These are phyloP conservation scores for Eumerus sabulonum DNA, from an alignment of 2,888 invertebrate species.

Conservation along the genomic window DNA sequence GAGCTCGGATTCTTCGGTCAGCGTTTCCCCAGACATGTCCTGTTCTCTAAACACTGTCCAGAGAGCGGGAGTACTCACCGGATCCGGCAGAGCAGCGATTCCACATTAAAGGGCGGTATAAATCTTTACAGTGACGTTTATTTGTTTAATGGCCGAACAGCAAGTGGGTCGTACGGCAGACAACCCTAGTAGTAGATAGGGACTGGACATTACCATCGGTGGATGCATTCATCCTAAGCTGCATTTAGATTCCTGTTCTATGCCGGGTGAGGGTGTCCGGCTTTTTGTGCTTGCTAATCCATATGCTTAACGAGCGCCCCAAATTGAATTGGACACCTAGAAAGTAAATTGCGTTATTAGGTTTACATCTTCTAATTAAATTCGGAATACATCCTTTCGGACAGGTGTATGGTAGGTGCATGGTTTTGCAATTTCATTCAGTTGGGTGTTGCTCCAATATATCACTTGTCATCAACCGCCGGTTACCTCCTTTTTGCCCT, in stretches of 20 bases:
- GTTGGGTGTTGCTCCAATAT: too few species aligned
- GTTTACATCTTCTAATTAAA: constrained; percentile 18
- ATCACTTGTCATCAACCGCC: too few species aligned
- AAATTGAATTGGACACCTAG: constrained; percentile 20
- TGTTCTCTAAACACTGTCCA: constrained; percentile 21
- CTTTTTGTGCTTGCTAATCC: neutral
- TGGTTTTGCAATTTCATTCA: too few species aligned
- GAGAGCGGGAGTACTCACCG: constrained; percentile 5
- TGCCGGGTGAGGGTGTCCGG: too few species aligned
- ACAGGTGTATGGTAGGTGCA: too few species aligned
- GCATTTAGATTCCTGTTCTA: too few species aligned
- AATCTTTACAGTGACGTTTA: constrained; percentile 33
- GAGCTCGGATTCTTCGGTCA: neutral
- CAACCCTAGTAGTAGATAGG: too few species aligned
- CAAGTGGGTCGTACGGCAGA: neutral
- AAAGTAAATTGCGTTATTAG: constrained; percentile 20
- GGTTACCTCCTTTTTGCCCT: too few species aligned
- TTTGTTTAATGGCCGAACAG: constrained; percentile 26
- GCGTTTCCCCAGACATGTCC: too few species aligned
- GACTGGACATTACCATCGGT: constrained; percentile 1
- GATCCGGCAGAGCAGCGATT: constrained; percentile 7
- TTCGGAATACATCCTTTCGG: constrained; percentile 9
- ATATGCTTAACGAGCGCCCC: constrained; percentile 8
- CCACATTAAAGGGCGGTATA: constrained; percentile 23
- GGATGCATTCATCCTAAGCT: neutral